A percentile compares a stretch with the other conserved stretches of the same genome.
Evolutionary conservation across 2,113 vertebrate species (phyloP).

Genomic region (Polypterus bichir): DNA sequence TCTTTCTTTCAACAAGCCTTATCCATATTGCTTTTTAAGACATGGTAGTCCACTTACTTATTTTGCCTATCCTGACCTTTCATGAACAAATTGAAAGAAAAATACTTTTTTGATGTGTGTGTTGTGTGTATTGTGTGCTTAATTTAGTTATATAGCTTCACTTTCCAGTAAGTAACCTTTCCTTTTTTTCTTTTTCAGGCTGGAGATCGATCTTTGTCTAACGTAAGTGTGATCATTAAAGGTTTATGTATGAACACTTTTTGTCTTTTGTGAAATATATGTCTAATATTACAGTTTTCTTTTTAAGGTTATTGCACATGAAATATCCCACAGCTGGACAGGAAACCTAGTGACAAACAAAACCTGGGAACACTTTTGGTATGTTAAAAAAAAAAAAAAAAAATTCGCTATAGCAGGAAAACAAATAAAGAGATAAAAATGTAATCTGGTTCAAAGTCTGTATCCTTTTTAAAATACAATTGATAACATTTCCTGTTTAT

Average conservation of each 20-base stretch:
- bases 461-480: no score
- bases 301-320: constrained; percentile 85
- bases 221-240: constrained; percentile 58
- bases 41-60: no score
- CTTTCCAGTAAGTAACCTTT: background rate
- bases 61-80: no score
- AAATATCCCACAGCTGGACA: constrained; percentile 97
- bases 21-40: no score
- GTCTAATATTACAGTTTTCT: constrained; percentile 9
- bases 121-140: no score
- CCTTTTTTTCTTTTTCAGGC: constrained; percentile 50
- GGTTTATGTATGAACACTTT: background rate
- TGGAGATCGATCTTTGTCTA: constrained; percentile 82
- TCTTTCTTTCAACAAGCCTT: no score
- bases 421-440: no score
- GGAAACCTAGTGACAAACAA: constrained; percentile 93
- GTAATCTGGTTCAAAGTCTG: no score
- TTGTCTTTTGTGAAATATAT: background rate
- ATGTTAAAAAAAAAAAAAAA: constrained; percentile 16
- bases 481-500: no score
- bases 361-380: constrained; percentile 98
- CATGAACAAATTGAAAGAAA: no score
- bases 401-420: background rate
- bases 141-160: no score
- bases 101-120: no score